A percentile compares a stretch with the other conserved stretches of the same genome.
These are phyloP conservation scores for Tortricodes alternella DNA, from an alignment of 2,888 invertebrate species.

Conservation along the genomic window DNA sequence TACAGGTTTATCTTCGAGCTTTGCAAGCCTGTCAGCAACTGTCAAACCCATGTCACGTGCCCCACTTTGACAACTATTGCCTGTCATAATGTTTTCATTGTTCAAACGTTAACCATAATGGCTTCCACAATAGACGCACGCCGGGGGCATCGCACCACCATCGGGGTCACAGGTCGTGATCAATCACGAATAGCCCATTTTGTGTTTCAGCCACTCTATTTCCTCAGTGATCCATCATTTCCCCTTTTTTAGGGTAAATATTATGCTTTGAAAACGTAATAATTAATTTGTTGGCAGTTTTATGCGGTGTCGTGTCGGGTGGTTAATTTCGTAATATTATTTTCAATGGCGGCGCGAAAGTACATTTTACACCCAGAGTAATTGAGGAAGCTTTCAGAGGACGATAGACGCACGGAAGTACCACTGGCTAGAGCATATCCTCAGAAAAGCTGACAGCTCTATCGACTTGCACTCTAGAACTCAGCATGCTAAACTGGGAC, in stretches of 20 bases:
- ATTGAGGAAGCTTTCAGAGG: too few relatives aligned
- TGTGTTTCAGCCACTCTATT: conserved; percentile 35
- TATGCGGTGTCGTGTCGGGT: background rate
- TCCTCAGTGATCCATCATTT: conserved; percentile 48
- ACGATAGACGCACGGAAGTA: too few relatives aligned
- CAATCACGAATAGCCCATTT: conserved; percentile 47
- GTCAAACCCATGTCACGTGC: background rate
- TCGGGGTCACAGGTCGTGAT: conserved; percentile 39
- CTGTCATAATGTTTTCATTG: conserved; percentile 1
- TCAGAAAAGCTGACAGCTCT: too few relatives aligned
- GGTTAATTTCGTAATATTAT: too few relatives aligned
- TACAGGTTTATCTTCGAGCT: too few relatives aligned
- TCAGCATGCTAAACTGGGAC: too few relatives aligned
- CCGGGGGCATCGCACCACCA: conserved; percentile 42
- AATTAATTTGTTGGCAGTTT: conserved; percentile 11
- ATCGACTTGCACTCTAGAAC: too few relatives aligned
- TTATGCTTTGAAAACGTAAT: conserved; percentile 18
- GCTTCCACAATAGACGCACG: conserved; percentile 12
- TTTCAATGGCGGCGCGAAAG: too few relatives aligned
- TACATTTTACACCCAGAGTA: too few relatives aligned
- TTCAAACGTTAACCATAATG: conserved; percentile 1
- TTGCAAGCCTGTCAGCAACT: background rate
- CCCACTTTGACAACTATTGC: background rate
- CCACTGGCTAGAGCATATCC: too few relatives aligned
- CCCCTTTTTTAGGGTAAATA: conserved; percentile 33